These are phyloP conservation scores for Zaprionus obscuricornis DNA, from an alignment of 2,888 invertebrate genomes.

Conservation along the genomic window DNA sequence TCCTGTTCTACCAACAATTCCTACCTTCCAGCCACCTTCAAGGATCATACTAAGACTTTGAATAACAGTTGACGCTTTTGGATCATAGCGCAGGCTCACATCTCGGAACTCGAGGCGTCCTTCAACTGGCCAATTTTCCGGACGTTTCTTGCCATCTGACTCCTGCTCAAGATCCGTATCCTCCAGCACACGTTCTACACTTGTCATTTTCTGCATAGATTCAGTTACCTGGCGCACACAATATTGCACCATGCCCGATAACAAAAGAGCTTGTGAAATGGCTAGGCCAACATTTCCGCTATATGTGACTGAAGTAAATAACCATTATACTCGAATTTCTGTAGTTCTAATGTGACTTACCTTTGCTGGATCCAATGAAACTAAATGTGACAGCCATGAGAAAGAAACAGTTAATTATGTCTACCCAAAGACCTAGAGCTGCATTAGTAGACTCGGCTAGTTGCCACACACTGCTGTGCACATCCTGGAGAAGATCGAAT, in stretches of 20 bases:
- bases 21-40: constrained; percentile 86
- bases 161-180: constrained; percentile 90
- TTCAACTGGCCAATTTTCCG: constrained; percentile 87
- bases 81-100: constrained; percentile 88
- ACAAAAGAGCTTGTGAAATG: constrained; percentile 88
- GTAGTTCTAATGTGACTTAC: constrained; percentile 84
- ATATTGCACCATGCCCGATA: constrained; percentile 91
- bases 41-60: constrained; percentile 88
- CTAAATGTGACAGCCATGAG: constrained; percentile 86
- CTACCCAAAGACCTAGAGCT: constrained; percentile 90
- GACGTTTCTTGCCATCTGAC: constrained; percentile 84
- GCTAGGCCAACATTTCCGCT: constrained; percentile 89
- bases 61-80: constrained; percentile 88
- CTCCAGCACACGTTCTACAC: constrained; percentile 92
- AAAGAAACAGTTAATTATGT: constrained; percentile 88
- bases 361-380: constrained; percentile 85
- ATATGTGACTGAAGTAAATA: no score
- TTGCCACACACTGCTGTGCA: constrained; percentile 81
- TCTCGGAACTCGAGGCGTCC: constrained; percentile 88
- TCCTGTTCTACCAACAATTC: constrained; percentile 94
- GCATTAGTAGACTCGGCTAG: constrained; percentile 77
- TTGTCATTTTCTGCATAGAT: constrained; percentile 91
- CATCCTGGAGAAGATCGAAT: constrained; percentile 88
- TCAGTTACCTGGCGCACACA: constrained; percentile 94
- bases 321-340: constrained; percentile 74